Base-by-base conservation (phyloP, 2,113 vertebrate genomes). In the Thermophis baileyi region DNA sequence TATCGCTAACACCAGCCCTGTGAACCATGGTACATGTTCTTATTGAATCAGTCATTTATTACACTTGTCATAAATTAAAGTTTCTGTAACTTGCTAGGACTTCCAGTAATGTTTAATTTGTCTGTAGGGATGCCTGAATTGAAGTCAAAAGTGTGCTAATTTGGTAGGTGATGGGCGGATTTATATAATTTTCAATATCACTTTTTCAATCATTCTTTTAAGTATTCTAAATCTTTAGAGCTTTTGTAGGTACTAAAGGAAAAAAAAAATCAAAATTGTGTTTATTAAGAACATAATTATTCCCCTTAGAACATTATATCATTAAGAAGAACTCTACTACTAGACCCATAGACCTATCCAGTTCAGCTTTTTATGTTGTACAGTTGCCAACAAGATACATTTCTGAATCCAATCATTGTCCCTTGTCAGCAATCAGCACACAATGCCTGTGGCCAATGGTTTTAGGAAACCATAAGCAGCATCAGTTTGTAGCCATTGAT, bases 1-100 rank as follows among this genome's bases (percentile, higher is more conserved):
- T 60, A 30, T 92, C 53, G 2, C 0, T 44, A 85, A 40, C 0
- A 0, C 53, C 94, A 90, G 89, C 40, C 89, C 91, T 95, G 86
- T 93, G 92, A 94, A 50, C 1, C 35, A 87, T 1, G 0, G 69
- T 63, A n/a, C 35, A 89, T 94, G 88, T 7, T 1, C 4, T 50
- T 93, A 87, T 40, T 22, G 94, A 51, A 94, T n/a, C 9, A 46
- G 0, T 74, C 8, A 35, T 90, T 69, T 93, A 95, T 81, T 74
- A 88, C 1, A 85, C 0, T 85, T 81, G 40, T 40, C 18, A 89
- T 10, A 89, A 40, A 92, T 88, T 55, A 90, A 0, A 0, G 4
- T 47, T 94, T 96, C 93, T 93, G 27, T n/a, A 90, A 2, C 44
- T 92, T 90, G 27, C n/a, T 93, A 94, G 22, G 91, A 85, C 18